Evolutionary conservation across 1,140 invertebrate genomes (phyloP), one percentile per base, ranked within the genome.

Genomic region (Ctenoplectra terminalis): DNA sequence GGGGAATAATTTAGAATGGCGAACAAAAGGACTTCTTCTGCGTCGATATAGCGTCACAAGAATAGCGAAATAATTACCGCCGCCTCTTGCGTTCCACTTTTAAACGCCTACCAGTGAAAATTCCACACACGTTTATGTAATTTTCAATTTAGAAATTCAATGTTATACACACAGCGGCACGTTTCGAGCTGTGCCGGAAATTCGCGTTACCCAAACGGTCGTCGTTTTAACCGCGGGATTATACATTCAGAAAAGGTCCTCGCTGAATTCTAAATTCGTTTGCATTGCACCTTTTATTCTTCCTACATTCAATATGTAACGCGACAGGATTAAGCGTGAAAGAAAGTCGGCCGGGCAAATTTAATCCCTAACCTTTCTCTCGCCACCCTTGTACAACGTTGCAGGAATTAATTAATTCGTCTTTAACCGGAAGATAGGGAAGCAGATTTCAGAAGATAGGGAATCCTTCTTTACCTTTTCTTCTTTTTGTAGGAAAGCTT

Each of bases 321-420:
- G 34, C 60, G 71, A 63, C 60, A 58, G 31, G 56, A 48, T 70
- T 70, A 78, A 70, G 66, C 46, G 37, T 26, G 9, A 29, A 60
- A 70, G 66, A 70, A 69, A 58, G 64, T 77, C 75, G 63, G 54
- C 43, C 34, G 54, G n/a, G 67, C 67, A 50, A 77, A 77, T 77
- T 77, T 77, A 67, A 77, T 77, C 48, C 63, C 43, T 56, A 43
- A 75, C 23, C 43, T 29, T 20, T 37, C 31, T 9, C 23, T 31
- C 37, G 58, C 37, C 13, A 52, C 60, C 50, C 60, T 58, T 56
- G 31, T 46, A 29, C 26, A 58, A 56, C 54, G 17, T 74, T n/a
- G 26, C 34, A 9, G 67, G 70, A 82, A 87, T 87, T 89, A 89
- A 89, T 87, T 89, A 88, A 87, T 84, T 79, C 70, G 71, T 58